Conservation (phyloP, 2,113 vertebrate genomes). For the Nothobranchius furzeri region DNA sequence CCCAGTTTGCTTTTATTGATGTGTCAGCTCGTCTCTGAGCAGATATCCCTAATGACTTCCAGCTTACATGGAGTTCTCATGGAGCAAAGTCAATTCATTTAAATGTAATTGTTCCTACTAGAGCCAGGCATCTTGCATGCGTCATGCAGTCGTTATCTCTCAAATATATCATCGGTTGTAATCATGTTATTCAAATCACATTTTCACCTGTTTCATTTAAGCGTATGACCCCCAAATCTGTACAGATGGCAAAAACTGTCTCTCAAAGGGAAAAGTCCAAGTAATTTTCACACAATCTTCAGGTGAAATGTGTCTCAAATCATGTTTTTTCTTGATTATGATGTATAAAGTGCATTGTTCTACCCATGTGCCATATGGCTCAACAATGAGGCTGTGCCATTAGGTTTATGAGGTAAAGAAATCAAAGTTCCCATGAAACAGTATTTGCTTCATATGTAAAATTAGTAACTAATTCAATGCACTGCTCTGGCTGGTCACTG, state of each 20-base stretch:
- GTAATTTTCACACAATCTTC: constrained; percentile 5
- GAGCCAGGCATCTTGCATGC: constrained; percentile 24
- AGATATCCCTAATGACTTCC: constrained; percentile 75
- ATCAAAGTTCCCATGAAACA: background rate
- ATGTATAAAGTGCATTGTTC: background rate
- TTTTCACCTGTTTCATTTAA: constrained; percentile 1
- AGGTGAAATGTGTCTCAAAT: constrained; percentile 5
- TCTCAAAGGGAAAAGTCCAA: background rate
- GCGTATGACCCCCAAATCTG: background rate
- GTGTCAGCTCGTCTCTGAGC: constrained; percentile 69
- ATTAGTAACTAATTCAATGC: background rate
- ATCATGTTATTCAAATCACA: constrained; percentile 8
- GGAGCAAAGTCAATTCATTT: constrained; percentile 53
- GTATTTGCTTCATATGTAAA: background rate
- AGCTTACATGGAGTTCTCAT: constrained; percentile 50
- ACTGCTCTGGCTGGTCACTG: background rate
- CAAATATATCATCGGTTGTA: constrained; percentile 12
- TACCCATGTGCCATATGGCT: background rate
- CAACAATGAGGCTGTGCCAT: background rate
- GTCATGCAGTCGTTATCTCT: constrained; percentile 36
- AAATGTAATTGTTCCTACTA: constrained; percentile 47
- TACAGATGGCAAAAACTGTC: background rate
- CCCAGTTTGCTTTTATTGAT: constrained; percentile 73
- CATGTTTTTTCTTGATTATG: background rate
- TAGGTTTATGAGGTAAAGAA: background rate